A percentile compares a stretch with the other conserved stretches of the same genome.
phyloP scores from a whole-genome alignment of 1,140 invertebrate genomes.

The Drosophila ogumai region DNA sequence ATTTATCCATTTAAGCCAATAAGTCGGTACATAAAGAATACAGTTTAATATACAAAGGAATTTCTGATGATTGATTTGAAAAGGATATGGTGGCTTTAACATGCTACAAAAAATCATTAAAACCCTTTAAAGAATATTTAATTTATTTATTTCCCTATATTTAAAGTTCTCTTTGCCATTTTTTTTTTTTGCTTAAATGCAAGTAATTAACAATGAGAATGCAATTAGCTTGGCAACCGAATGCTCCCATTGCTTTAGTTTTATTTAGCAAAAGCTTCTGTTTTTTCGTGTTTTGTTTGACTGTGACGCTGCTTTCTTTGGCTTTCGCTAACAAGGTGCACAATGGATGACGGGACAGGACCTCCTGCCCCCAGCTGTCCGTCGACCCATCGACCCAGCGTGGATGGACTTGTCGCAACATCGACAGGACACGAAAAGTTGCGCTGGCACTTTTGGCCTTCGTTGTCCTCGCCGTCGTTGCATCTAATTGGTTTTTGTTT shows the following conservation, averaged over 20 bases:
- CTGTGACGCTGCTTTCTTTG: conserved; percentile 24
- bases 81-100: no score
- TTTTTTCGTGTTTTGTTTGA: conserved; percentile 11
- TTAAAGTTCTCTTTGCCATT: background rate
- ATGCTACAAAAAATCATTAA: background rate
- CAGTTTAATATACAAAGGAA: background rate
- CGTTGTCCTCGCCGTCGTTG: conserved; percentile 32
- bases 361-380: background rate
- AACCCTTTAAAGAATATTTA: background rate
- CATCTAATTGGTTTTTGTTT: conserved; percentile 77
- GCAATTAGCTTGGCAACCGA: conserved; percentile 71
- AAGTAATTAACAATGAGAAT: conserved; percentile 82
- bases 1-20: background rate
- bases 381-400: conserved; percentile 10
- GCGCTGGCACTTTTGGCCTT: conserved; percentile 47
- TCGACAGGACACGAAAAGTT: conserved; percentile 78
- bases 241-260: conserved; percentile 56
- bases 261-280: conserved; percentile 24
- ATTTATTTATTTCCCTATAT: background rate
- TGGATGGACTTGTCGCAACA: conserved; percentile 62
- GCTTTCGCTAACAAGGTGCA: conserved; percentile 68
- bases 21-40: no score
- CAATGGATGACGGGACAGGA: conserved; percentile 50
- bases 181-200: conserved; percentile 64
- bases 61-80: background rate